Conservation (phyloP, 2,113 vertebrate genomes). For the Prunella himalayana region DNA sequence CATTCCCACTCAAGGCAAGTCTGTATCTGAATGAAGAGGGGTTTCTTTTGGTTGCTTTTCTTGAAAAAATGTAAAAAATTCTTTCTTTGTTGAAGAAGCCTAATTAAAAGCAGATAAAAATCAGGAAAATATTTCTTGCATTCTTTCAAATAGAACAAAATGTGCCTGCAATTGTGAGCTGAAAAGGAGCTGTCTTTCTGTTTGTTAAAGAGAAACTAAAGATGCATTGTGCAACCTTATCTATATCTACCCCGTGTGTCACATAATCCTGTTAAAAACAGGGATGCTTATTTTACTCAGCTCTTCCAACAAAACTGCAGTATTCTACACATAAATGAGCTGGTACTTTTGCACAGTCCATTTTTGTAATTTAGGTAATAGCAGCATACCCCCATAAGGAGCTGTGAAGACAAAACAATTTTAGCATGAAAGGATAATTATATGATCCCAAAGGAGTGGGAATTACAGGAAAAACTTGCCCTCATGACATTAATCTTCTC, state of each 20-base stretch:
- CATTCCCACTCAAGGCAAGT: not conserved
- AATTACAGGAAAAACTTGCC: slow-evolving; percentile 29
- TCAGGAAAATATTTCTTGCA: slow-evolving; percentile 70
- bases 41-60: not conserved
- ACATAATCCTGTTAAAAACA: slow-evolving; percentile 78
- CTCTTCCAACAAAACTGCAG: slow-evolving; percentile 28
- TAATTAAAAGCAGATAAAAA: slow-evolving; percentile 84
- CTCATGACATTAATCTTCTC: not conserved
- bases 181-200: slow-evolving; percentile 55
- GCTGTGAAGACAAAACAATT: slow-evolving; percentile 18
- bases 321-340: not conserved
- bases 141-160: slow-evolving; percentile 74
- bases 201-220: slow-evolving; percentile 74
- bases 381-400: not conserved
- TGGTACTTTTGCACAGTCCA: not conserved
- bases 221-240: slow-evolving; percentile 80
- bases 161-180: slow-evolving; percentile 65
- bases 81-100: slow-evolving; percentile 74
- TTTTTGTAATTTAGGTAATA: slow-evolving; percentile 39
- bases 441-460: not conserved
- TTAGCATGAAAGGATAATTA: not conserved
- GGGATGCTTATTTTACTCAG: slow-evolving; percentile 39
- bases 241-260: slow-evolving; percentile 76
- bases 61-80: slow-evolving; percentile 45
- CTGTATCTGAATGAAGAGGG: not conserved